Percentiles rank a stretch among this genome's conserved stretches.
phyloP scores from a whole-genome alignment of 2,888 invertebrate species.

The Drosophila mimetica region DNA sequence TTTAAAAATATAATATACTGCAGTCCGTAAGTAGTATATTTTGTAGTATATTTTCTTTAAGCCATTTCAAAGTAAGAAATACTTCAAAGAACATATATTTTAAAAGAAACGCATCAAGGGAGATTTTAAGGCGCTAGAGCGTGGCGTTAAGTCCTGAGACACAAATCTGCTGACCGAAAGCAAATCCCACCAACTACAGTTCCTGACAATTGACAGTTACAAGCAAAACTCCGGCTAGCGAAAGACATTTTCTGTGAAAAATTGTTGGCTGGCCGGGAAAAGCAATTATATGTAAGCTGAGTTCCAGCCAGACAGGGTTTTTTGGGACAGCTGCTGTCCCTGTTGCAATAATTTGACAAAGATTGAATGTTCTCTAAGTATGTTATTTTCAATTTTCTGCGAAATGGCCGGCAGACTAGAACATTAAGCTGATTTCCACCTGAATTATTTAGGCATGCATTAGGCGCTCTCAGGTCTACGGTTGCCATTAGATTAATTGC shows the following conservation, averaged over 20 bases:
- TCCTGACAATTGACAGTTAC: conserved; percentile 61
- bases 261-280: conserved; percentile 30
- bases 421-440: conserved; percentile 30
- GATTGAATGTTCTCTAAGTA: conserved; percentile 41
- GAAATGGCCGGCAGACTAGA: conserved; percentile 16
- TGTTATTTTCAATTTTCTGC: conserved; percentile 45
- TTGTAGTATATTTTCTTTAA: no score
- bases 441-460: conserved; percentile 38
- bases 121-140: conserved; percentile 25
- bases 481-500: conserved; percentile 43
- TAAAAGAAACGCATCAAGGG: conserved; percentile 10
- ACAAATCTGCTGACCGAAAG: conserved; percentile 34
- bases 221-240: conserved; percentile 39
- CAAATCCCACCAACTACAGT: conserved; percentile 38
- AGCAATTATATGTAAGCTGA: conserved; percentile 47
- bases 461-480: conserved; percentile 18
- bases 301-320: conserved; percentile 19
- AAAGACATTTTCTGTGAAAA: conserved; percentile 33
- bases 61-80: not conserved
- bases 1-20: no score
- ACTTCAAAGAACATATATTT: conserved; percentile 14
- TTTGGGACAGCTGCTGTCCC: conserved; percentile 14
- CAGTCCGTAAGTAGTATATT: no score
- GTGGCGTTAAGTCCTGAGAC: conserved; percentile 16
- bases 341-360: conserved; percentile 41